Conservation (phyloP, 2,113 vertebrate species). For the Amphiprion ocellaris region DNA sequence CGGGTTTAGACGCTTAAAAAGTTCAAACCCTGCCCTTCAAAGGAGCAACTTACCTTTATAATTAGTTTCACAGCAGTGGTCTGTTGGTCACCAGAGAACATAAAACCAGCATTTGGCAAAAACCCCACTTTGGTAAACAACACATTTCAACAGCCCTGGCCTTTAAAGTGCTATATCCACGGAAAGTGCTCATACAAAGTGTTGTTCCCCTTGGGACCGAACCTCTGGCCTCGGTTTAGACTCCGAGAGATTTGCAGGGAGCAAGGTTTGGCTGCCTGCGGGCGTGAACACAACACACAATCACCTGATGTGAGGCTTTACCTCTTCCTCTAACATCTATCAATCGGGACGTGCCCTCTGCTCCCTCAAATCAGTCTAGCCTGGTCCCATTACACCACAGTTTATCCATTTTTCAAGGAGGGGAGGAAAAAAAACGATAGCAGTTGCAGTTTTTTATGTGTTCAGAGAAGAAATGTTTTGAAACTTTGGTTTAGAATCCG, state of each 20-base stretch:
- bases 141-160: conserved; percentile 46
- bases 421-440: conserved; percentile 9
- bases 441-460: conserved; percentile 21
- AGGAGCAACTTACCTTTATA: neutral
- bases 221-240: conserved; percentile 75
- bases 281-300: conserved; percentile 63
- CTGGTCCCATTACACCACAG: conserved; percentile 64
- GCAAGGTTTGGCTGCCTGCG: conserved; percentile 63
- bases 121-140: conserved; percentile 46
- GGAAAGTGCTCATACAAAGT: conserved; percentile 75
- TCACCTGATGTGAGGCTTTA: conserved; percentile 58
- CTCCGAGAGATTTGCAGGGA: conserved; percentile 67
- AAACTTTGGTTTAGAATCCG: conserved; percentile 5
- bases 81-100: conserved; percentile 8
- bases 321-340: conserved; percentile 70
- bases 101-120: conserved; percentile 13
- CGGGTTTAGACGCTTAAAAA: neutral
- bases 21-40: neutral
- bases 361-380: conserved; percentile 68
- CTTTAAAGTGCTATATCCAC: conserved; percentile 67
- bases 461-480: conserved; percentile 28
- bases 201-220: conserved; percentile 57
- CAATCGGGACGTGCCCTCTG: conserved; percentile 71
- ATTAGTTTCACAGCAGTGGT: conserved; percentile 16
- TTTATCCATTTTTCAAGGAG: conserved; percentile 61